A percentile compares a stretch with the other conserved stretches of the same genome.
These are phyloP conservation scores for Meles meles DNA, from an alignment of 2,113 vertebrate genomes.

Conservation along the genomic window DNA sequence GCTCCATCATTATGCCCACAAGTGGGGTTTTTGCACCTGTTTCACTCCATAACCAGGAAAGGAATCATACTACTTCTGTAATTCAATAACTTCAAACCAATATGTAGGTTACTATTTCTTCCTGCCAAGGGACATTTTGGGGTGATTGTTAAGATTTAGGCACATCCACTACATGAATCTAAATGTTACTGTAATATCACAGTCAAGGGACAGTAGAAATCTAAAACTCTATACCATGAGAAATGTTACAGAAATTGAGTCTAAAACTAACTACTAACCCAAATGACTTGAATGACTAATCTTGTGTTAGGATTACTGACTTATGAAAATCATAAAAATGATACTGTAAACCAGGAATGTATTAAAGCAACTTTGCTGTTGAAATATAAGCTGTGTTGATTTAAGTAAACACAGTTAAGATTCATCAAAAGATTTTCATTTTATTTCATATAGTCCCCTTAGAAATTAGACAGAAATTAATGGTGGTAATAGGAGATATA, in stretches of 20 bases:
- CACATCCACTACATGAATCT: background rate
- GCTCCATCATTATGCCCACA: conserved; percentile 35
- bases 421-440: background rate
- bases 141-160: conserved; percentile 39
- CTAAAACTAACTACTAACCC: background rate
- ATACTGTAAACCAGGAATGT: background rate
- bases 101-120: conserved; percentile 9
- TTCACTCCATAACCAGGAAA: background rate
- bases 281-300: background rate
- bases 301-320: background rate
- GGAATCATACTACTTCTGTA: conserved; percentile 14
- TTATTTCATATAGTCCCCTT: background rate
- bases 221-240: background rate
- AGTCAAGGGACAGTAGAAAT: background rate
- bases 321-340: conserved; percentile 8
- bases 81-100: conserved; percentile 39
- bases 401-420: conserved; percentile 17
- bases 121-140: background rate
- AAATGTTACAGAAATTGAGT: background rate
- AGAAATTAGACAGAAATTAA: background rate
- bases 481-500: background rate
- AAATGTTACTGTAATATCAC: background rate
- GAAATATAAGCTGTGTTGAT: background rate
- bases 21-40: background rate
- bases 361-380: background rate